Evolutionary conservation across 2,888 invertebrate genomes (phyloP), one percentile per base, ranked within the genome.

Genomic region (Leucozona laternaria): DNA sequence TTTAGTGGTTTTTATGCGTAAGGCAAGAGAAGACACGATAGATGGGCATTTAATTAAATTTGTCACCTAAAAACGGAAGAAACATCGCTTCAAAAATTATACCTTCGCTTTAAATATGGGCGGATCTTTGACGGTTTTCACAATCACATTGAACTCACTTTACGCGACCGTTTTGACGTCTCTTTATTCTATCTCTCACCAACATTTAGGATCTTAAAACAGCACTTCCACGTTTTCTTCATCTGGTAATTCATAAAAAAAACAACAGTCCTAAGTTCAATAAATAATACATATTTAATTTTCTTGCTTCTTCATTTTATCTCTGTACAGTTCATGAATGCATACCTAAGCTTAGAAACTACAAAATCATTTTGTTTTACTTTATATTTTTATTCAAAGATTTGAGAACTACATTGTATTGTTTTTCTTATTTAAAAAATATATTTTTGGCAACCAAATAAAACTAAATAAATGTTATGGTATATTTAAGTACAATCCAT

Each of bases 271-370:
- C 13, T 72, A 50, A 71, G 48, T 72, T 72, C 40, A 40, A 77
- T 85, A 80, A 80, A 80, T 79, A 80, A 80, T 77, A 80, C 80
- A 80, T 77, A 28, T 62, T 80, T 85, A 62, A 62, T 78, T 78
- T 50, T 75, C 13, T 57, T 45, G 48, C 43, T 34, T 55, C 37
- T 55, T 13, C 15, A 55, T 31, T 48, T 15, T 48, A 22, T 71
- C 48, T 77, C 80, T 85, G 85, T 85, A 85, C 85, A 85, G 70
- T 85, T 70, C 57, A 77, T 72, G 64, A 70, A 53, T 70, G 62
- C 55, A 73, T 70, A 68, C 50, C 25, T 73, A 73, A 78, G 60
- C 80, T 78, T 80, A 85, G 31, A 55, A 71, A 62, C 85, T 78
- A 80, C 60, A 60, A 76, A 75, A 77, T 66, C 20, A 48, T 40